A percentile compares a stretch with the other conserved stretches of the same genome.
Evolutionary conservation across 2,888 invertebrate species (phyloP).

Genomic region (Drosophila paramelanica): DNA sequence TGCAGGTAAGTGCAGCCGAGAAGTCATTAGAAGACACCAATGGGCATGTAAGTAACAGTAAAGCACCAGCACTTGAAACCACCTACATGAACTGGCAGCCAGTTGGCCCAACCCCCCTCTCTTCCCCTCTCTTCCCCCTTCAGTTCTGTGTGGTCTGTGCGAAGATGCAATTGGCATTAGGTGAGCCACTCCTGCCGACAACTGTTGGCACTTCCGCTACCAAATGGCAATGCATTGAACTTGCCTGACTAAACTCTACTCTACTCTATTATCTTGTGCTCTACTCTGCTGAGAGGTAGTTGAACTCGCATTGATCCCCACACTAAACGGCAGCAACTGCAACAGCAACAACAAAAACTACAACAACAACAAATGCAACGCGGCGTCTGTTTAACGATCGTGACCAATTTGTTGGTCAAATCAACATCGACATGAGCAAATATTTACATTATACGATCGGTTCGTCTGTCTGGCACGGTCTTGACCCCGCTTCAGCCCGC

Average conservation of each 20-base stretch:
- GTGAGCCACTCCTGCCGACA: conserved; percentile 70
- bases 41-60: conserved; percentile 63
- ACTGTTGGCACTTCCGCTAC: conserved; percentile 71
- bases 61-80: conserved; percentile 28
- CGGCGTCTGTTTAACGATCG: conserved; percentile 76
- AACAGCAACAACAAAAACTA: conserved; percentile 7
- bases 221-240: conserved; percentile 64
- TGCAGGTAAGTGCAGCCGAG: conserved; percentile 67
- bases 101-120: not conserved
- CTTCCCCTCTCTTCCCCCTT: not conserved
- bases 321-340: conserved; percentile 21
- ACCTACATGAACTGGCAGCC: conserved; percentile 34
- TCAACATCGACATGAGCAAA: conserved; percentile 67
- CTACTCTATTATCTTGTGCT: not conserved
- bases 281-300: conserved; percentile 35
- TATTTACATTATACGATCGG: conserved; percentile 65
- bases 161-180: conserved; percentile 37
- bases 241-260: conserved; percentile 35
- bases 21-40: conserved; percentile 52
- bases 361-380: conserved; percentile 16
- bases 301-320: conserved; percentile 47
- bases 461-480: conserved; percentile 15
- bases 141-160: conserved; percentile 47
- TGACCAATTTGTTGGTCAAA: conserved; percentile 80
- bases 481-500: conserved; percentile 3